A percentile compares a stretch with the other conserved stretches of the same genome.
These are phyloP conservation scores for Carcharodon carcharias DNA, from an alignment of 2,797 vertebrate genomes.

Conservation along the genomic window DNA sequence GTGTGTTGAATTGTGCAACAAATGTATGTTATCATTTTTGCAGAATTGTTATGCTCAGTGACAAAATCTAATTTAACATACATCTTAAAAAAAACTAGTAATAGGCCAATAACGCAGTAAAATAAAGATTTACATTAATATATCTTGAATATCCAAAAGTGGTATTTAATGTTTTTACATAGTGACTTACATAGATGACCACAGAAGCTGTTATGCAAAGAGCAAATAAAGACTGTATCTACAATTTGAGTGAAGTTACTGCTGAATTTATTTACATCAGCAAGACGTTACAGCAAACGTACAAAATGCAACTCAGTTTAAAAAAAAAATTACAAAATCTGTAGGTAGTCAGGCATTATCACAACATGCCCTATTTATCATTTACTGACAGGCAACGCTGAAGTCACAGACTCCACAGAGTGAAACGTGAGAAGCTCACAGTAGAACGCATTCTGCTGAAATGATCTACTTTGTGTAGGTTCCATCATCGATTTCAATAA, in stretches of 20 bases:
- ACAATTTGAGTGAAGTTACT: slow-evolving; percentile 7
- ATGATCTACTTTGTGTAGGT: slow-evolving; percentile 4
- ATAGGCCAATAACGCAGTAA: not conserved
- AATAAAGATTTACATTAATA: not conserved
- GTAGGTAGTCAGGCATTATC: slow-evolving; percentile 30
- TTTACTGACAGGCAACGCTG: slow-evolving; percentile 19
- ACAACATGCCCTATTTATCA: not conserved
- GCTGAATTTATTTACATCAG: slow-evolving; percentile 35
- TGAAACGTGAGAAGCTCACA: slow-evolving; percentile 28
- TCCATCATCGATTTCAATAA: slow-evolving; percentile 13
- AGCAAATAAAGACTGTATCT: not conserved
- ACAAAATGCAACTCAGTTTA: slow-evolving; percentile 31
- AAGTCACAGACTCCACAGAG: slow-evolving; percentile 32
- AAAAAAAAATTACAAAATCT: slow-evolving; percentile 33
- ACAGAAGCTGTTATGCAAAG: not conserved
- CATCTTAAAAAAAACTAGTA: not conserved
- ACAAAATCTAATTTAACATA: not conserved
- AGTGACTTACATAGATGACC: not conserved
- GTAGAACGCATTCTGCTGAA: slow-evolving; percentile 8
- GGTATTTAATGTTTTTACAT: not conserved
- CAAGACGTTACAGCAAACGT: slow-evolving; percentile 22
- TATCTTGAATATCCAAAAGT: not conserved
- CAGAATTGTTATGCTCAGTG: not conserved
- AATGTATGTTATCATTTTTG: not conserved
- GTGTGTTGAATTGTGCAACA: not conserved